Evolutionary conservation across 2,797 vertebrate species (phyloP).

Genomic region (Brachyrhaphis roseni): DNA sequence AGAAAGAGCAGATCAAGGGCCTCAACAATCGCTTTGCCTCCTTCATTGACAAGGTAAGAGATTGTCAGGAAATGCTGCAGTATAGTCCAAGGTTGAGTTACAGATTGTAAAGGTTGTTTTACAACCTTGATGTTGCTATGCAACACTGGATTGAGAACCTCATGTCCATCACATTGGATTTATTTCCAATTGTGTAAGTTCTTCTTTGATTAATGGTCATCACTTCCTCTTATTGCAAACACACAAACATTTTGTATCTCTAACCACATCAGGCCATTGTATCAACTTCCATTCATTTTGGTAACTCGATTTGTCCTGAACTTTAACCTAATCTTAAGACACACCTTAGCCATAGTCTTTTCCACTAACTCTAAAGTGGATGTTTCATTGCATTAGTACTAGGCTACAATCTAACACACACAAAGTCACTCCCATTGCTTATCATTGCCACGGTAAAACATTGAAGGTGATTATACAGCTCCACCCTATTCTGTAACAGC

Average conservation of each 20-base stretch:
- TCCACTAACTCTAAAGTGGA: not conserved
- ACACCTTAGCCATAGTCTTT: not conserved
- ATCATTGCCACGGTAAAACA: not conserved
- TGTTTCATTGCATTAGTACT: not conserved
- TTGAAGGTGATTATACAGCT: not conserved
- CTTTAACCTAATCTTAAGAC: not conserved
- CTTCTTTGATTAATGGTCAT: constrained; percentile 47
- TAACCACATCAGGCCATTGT: not conserved
- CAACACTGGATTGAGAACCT: constrained; percentile 23
- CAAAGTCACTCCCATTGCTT: not conserved
- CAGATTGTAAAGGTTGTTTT: constrained; percentile 4
- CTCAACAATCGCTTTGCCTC: constrained; percentile 91
- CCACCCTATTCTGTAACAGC: not conserved
- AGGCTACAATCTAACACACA: not conserved
- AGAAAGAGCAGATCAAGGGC: constrained; percentile 92
- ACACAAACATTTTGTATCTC: not conserved
- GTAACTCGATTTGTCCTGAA: not conserved
- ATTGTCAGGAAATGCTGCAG: not conserved
- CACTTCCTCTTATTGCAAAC: constrained; percentile 31
- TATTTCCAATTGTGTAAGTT: constrained; percentile 26
- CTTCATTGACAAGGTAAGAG: constrained; percentile 89
- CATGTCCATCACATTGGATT: constrained; percentile 51
- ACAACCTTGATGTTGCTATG: constrained; percentile 31
- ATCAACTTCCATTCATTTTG: not conserved
- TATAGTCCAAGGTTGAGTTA: not conserved